A percentile compares a stretch with the other conserved stretches of the same genome.
These are phyloP conservation scores for Hephaestus fuliginosus DNA, from an alignment of 2,797 vertebrate species.

Conservation along the genomic window DNA sequence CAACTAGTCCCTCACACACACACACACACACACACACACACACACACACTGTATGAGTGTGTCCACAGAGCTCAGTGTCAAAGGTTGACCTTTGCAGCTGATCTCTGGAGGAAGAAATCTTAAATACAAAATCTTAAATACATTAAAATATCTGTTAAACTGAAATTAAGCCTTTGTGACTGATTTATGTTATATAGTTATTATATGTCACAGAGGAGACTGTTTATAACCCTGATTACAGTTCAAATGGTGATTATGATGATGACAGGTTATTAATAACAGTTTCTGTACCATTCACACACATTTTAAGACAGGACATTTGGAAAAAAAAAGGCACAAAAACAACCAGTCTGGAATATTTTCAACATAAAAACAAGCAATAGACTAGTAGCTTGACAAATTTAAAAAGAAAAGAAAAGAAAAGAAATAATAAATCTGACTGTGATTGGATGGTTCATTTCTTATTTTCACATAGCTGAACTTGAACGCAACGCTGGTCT, in stretches of 20 bases:
- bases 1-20: neutral
- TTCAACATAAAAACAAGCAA: neutral
- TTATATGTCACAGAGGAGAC: too few species aligned
- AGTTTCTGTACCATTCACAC: neutral
- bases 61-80: neutral
- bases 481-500: neutral
- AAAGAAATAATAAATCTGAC: neutral
- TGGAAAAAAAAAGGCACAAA: neutral
- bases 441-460: neutral
- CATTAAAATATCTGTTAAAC: neutral
- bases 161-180: neutral
- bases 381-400: too few species aligned
- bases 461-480: neutral
- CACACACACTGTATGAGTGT: neutral
- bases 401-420: too few species aligned
- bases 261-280: neutral
- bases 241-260: neutral
- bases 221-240: neutral
- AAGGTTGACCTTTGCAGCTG: slow-evolving; percentile 8
- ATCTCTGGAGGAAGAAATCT: neutral
- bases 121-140: neutral
- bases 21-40: neutral
- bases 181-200: neutral
- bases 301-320: neutral
- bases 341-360: neutral